Evolutionary conservation across 2,113 vertebrate species (phyloP), one percentile per base, ranked within the genome.

Genomic region (Rhadina sibilatrix): DNA sequence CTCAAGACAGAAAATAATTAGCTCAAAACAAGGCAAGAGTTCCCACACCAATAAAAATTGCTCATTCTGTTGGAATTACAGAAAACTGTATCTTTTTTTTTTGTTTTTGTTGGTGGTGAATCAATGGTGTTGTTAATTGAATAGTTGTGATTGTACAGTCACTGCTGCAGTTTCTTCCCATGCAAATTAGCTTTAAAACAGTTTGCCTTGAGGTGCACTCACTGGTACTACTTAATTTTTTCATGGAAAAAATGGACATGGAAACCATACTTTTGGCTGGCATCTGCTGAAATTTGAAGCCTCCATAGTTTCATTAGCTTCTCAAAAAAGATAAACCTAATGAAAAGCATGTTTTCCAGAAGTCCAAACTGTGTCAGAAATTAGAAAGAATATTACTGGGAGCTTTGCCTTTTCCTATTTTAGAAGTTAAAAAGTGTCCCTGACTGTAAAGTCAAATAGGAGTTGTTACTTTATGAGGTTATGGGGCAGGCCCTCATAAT

Each of bases 1-100:
- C 71, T 90, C 27, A 72, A 66, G 75, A 18, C 46, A 60, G 61
- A 81, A 83, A 63, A 54, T 68, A 91, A 82, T 94, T 61, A 49
- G 44, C 46, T 89, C 15, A 54, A 70, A 90, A 49, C 31, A 72
- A 91, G 70, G 38, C 28, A 74, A 27, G 71, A 37, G 23, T 33
- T 82, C 37, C 33, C 4, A 4, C 37, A 82, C 61, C 25, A 53
- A 28, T 28, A 83, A 66, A 61, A 94, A 57, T 13, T 44, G 15
- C 24, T 59, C 46, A 19, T 74, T 83, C 15, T 38, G 16, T 46
- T 61, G n/a, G 37, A 77, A 61, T 66, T 49, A 35, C 33, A 69
- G 46, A 70, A 85, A 87, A 65, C 5, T 0, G 0, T 54, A 15
- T 69, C 4, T 1, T 19, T 44, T 56, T 64, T 64, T 59, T 70